phyloP scores from a whole-genome alignment of 2,888 invertebrate species.

The Campoplex capitator region DNA sequence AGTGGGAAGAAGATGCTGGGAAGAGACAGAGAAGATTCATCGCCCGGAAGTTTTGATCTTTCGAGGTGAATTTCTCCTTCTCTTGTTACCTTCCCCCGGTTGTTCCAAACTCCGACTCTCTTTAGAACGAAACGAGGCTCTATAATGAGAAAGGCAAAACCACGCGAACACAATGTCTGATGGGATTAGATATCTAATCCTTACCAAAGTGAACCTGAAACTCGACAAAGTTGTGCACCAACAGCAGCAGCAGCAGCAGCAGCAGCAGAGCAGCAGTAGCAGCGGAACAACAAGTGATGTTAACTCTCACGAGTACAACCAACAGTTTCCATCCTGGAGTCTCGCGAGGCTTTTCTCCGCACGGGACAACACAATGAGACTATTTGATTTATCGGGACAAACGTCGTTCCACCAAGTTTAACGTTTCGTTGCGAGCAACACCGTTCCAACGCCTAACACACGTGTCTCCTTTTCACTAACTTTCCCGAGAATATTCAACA shows the following conservation, averaged over 20 bases:
- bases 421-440: slow-evolving; percentile 3
- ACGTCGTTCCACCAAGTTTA: slow-evolving; percentile 31
- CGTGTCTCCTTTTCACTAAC: neutral
- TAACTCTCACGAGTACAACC: slow-evolving; percentile 32
- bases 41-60: slow-evolving; percentile 53
- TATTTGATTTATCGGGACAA: slow-evolving; percentile 57
- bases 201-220: slow-evolving; percentile 63
- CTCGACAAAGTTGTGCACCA: slow-evolving; percentile 39
- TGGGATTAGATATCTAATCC: slow-evolving; percentile 65
- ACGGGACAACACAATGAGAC: slow-evolving; percentile 62
- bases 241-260: neutral
- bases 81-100: neutral
- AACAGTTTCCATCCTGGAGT: slow-evolving; percentile 2
- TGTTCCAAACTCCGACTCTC: slow-evolving; percentile 28
- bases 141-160: slow-evolving; percentile 56
- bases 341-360: slow-evolving; percentile 37
- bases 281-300: slow-evolving; percentile 26
- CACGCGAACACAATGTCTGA: slow-evolving; percentile 49
- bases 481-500: slow-evolving; percentile 12
- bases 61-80: slow-evolving; percentile 53
- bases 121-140: slow-evolving; percentile 22
- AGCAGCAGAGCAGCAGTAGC: too few relatives aligned
- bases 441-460: too few relatives aligned
- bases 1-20: neutral
- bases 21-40: slow-evolving; percentile 18